Percentiles rank a stretch among this genome's conserved stretches.
These are phyloP conservation scores for Todus mexicanus DNA, from an alignment of 2,797 vertebrate species.

Conservation along the genomic window DNA sequence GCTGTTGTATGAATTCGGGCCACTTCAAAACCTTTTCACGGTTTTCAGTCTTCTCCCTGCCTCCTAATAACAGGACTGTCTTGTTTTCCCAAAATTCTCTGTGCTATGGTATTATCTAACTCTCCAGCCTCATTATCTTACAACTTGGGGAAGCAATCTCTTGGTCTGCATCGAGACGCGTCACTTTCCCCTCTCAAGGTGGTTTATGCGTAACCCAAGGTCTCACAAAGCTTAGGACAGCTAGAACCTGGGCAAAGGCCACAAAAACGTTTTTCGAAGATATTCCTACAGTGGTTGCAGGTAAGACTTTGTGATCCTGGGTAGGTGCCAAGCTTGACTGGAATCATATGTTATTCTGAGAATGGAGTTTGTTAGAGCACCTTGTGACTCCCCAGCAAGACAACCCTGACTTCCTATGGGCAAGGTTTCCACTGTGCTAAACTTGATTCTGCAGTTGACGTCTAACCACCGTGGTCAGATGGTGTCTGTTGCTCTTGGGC, in stretches of 20 bases:
- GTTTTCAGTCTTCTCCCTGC: neutral
- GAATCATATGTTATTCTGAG: rapidly evolving
- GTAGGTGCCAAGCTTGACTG: neutral
- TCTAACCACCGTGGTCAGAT: neutral
- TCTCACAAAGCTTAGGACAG: neutral
- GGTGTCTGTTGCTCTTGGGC: neutral
- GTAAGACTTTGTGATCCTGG: neutral
- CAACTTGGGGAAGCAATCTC: neutral
- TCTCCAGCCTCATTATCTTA: neutral
- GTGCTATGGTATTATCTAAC: neutral
- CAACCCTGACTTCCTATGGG: neutral
- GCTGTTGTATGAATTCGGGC: neutral
- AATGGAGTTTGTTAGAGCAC: neutral
- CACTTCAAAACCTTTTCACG: neutral
- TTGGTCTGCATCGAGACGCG: neutral
- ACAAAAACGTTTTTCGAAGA: rapidly evolving
- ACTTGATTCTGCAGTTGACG: neutral
- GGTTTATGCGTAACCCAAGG: neutral
- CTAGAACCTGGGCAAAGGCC: neutral
- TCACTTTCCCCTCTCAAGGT: neutral
- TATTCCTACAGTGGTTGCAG: neutral
- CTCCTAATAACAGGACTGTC: neutral
- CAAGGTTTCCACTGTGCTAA: neutral
- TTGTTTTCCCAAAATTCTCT: neutral
- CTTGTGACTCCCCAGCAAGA: neutral